These are phyloP conservation scores for Machaerirhynchus nigripectus DNA, from an alignment of 2,113 vertebrate species.

Conservation along the genomic window DNA sequence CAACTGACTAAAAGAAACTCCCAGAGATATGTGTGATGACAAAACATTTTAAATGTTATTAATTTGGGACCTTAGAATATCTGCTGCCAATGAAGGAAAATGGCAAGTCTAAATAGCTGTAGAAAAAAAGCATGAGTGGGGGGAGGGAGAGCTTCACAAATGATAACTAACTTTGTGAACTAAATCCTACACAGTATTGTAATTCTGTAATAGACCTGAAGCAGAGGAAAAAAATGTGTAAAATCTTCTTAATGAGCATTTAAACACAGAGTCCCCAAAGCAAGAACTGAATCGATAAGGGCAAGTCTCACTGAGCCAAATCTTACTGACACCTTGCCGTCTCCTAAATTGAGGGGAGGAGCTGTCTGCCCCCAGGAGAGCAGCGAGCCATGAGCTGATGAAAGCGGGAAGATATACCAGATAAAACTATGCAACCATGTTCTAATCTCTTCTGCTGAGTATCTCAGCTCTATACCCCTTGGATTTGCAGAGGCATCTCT, in stretches of 20 bases:
- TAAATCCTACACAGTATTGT: neutral
- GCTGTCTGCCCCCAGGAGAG: neutral
- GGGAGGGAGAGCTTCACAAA: neutral
- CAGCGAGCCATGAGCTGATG: neutral
- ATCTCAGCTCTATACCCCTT: neutral
- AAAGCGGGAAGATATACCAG: neutral
- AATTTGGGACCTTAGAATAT: neutral
- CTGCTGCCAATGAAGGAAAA: neutral
- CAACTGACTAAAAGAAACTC: neutral
- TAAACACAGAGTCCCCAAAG: neutral
- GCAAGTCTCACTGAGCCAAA: neutral
- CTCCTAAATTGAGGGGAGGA: constrained; percentile 1
- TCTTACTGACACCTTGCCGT: neutral
- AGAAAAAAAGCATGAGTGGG: neutral
- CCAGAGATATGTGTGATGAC: neutral
- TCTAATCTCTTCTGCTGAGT: neutral
- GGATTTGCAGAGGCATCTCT: neutral
- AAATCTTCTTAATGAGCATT: neutral
- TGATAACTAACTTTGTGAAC: neutral
- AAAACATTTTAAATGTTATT: neutral
- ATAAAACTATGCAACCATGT: neutral
- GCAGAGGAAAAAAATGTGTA: neutral
- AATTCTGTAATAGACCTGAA: constrained; percentile 1
- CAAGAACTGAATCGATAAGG: neutral
- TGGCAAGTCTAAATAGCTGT: neutral